Evolutionary conservation across 2,888 invertebrate species (phyloP).

Genomic region (Junonia oenone): DNA sequence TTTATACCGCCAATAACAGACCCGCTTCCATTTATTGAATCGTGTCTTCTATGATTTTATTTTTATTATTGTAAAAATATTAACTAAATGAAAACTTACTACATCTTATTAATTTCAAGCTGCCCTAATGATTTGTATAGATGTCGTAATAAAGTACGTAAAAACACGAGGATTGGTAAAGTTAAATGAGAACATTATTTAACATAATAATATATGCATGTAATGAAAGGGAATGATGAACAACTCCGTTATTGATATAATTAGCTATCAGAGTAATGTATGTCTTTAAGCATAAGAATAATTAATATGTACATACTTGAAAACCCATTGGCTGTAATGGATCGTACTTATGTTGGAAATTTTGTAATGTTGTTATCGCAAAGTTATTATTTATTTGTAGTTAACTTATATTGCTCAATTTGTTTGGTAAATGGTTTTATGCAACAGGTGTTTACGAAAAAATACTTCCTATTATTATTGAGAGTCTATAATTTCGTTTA

Average conservation of each 20-base stretch:
- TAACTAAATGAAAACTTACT: neutral
- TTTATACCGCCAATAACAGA: conserved; percentile 40
- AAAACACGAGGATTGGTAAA: conserved; percentile 7
- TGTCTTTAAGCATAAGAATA: conserved; percentile 45
- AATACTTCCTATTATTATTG: neutral
- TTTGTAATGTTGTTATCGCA: conserved; percentile 40
- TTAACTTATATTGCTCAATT: conserved; percentile 5
- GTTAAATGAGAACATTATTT: conserved; percentile 51
- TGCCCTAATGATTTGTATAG: neutral
- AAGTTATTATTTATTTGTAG: conserved; percentile 10
- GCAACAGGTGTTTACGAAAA: conserved; percentile 26
- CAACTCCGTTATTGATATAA: conserved; percentile 64
- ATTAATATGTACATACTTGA: conserved; percentile 29
- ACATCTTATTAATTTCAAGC: neutral
- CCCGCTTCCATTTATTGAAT: conserved; percentile 50
- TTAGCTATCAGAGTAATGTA: conserved; percentile 46
- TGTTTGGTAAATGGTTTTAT: conserved; percentile 21
- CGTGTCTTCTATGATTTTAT: conserved; percentile 37
- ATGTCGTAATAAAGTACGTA: neutral
- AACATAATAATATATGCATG: conserved; percentile 49
- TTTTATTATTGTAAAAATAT: conserved; percentile 28
- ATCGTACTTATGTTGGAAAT: conserved; percentile 33
- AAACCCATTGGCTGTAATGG: neutral
- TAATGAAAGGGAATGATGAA: conserved; percentile 47
- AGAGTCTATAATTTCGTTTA: conserved; percentile 14